Percentiles rank a stretch among this genome's conserved stretches.
Evolutionary conservation across 2,797 vertebrate species (phyloP).

Genomic region (Podargus strigoides): DNA sequence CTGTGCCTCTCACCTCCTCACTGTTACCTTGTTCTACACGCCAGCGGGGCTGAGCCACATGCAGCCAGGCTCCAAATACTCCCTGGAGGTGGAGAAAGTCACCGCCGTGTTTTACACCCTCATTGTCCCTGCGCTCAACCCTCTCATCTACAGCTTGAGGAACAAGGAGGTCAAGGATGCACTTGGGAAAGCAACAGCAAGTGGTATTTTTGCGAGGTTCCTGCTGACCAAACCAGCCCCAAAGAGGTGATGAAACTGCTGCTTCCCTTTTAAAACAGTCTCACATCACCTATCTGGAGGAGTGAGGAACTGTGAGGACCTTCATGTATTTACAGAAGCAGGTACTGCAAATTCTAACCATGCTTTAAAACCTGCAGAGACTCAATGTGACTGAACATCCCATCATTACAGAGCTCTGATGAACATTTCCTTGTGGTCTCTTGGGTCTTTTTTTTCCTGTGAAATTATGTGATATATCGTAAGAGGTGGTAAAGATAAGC

Average conservation of each 20-base stretch:
- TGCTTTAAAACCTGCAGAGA: background rate
- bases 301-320: background rate
- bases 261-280: background rate
- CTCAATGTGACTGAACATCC: background rate
- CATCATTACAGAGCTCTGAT: fast-evolving
- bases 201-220: fast-evolving
- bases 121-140: slow-evolving; percentile 44
- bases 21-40: slow-evolving; percentile 20
- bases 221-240: background rate
- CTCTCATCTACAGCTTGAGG: slow-evolving; percentile 51
- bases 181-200: background rate
- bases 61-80: slow-evolving; percentile 42
- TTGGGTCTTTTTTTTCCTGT: background rate
- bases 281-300: background rate
- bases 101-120: slow-evolving; percentile 48
- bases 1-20: slow-evolving; percentile 41
- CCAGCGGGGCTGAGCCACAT: slow-evolving; percentile 39
- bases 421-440: background rate
- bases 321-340: background rate
- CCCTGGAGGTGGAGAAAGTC: slow-evolving; percentile 29
- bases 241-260: background rate
- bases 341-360: background rate
- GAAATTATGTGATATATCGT: background rate
- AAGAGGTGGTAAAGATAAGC: background rate
- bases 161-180: slow-evolving; percentile 48